A percentile compares a stretch with the other conserved stretches of the same genome.
These are phyloP conservation scores for Prionace glauca DNA, from an alignment of 2,797 vertebrate species.

Conservation along the genomic window DNA sequence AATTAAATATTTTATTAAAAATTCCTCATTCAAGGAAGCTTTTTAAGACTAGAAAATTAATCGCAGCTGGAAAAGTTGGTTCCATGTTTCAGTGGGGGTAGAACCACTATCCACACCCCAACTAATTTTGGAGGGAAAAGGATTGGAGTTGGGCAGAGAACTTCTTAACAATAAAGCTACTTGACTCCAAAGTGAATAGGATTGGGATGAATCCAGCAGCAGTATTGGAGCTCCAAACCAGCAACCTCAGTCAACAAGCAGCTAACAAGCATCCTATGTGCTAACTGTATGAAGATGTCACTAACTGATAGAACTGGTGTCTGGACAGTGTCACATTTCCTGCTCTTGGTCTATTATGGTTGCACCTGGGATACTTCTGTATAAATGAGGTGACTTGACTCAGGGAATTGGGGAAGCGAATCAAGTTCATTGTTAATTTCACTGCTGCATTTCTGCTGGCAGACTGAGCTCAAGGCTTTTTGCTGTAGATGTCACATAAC, in stretches of 20 bases:
- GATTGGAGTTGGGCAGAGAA: neutral
- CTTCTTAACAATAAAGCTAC: neutral
- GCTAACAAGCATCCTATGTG: neutral
- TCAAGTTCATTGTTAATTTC: neutral
- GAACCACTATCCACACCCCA: neutral
- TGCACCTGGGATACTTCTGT: neutral
- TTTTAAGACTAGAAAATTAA: neutral
- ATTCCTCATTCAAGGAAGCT: neutral
- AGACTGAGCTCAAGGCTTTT: neutral
- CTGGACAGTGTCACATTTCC: neutral
- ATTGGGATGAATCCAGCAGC: neutral
- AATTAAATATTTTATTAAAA: neutral
- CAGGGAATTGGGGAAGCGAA: neutral
- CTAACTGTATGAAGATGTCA: neutral
- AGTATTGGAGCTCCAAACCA: neutral
- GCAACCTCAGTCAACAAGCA: neutral
- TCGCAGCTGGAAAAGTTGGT: neutral
- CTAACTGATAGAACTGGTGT: neutral
- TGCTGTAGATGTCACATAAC: neutral
- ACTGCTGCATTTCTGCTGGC: neutral
- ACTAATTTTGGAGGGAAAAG: neutral
- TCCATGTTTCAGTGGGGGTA: neutral
- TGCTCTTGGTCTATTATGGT: neutral
- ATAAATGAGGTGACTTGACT: neutral
- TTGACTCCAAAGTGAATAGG: neutral